These are phyloP conservation scores for Sebastes cheni DNA, from an alignment of 2,797 vertebrate species.

Conservation along the genomic window DNA sequence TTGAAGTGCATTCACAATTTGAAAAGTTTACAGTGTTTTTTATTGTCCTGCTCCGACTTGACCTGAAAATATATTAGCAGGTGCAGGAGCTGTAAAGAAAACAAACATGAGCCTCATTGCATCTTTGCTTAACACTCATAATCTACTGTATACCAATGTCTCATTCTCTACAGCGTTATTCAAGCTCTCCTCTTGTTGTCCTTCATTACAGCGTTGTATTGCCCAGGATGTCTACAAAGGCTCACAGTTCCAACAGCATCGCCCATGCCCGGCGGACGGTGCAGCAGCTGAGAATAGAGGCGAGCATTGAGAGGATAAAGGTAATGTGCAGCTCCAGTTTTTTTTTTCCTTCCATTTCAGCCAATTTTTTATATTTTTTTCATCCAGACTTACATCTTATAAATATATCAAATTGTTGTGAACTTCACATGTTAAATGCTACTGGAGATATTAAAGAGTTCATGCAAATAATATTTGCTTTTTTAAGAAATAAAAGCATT, in stretches of 20 bases:
- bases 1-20: background rate
- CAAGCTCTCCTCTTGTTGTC: constrained; percentile 6
- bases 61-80: background rate
- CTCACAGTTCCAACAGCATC: constrained; percentile 89
- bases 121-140: background rate
- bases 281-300: constrained; percentile 92
- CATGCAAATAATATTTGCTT: background rate
- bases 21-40: background rate
- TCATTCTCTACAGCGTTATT: background rate
- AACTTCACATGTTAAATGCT: background rate
- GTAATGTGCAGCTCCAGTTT: constrained; percentile 64
- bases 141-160: background rate
- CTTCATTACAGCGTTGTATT: constrained; percentile 42
- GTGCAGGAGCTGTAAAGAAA: background rate
- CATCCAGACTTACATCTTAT: background rate
- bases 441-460: background rate
- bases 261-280: constrained; percentile 88
- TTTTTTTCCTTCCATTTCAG: background rate
- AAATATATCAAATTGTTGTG: background rate
- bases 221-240: constrained; percentile 91
- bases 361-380: background rate
- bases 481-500: background rate
- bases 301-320: constrained; percentile 96
- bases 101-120: background rate
- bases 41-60: background rate